phyloP scores from a whole-genome alignment of 2,797 vertebrate genomes.

The Eurystomus glaucurus region DNA sequence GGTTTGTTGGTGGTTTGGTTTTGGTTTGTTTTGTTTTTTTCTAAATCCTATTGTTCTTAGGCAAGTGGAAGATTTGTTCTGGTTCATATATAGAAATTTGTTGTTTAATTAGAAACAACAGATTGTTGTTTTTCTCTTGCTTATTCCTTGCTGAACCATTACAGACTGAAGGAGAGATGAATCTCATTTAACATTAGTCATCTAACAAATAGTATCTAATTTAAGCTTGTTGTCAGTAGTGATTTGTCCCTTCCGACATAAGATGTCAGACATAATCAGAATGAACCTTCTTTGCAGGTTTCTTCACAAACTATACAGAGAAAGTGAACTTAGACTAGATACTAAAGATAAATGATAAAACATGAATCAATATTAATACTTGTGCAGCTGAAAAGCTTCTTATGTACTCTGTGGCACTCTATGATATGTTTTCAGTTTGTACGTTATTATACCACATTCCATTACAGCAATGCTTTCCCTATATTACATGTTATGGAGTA shows the following conservation, averaged over 20 bases:
- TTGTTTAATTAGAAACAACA: conserved; percentile 7
- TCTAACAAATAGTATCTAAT: conserved; percentile 16
- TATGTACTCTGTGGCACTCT: not conserved
- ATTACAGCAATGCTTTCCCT: not conserved
- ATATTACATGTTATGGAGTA: not conserved
- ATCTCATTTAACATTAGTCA: conserved; percentile 12
- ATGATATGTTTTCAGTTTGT: not conserved
- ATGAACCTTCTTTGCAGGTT: conserved; percentile 3
- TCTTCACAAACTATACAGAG: not conserved
- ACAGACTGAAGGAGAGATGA: not conserved
- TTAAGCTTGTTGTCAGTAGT: conserved; percentile 32
- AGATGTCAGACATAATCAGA: conserved; percentile 37
- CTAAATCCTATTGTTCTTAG: not conserved
- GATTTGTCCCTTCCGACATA: conserved; percentile 12
- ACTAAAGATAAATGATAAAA: not conserved
- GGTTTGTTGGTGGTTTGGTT: accelerated
- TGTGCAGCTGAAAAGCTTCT: not conserved
- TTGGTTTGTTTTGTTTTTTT: not conserved
- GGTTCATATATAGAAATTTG: not conserved
- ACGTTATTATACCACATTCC: accelerated
- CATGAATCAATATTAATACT: not conserved
- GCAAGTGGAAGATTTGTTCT: not conserved
- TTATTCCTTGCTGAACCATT: not conserved
- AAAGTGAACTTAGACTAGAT: not conserved
- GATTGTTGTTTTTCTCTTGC: not conserved